Base-by-base conservation (phyloP, 2,113 vertebrate genomes). In the Mystacornis crossleyi region DNA sequence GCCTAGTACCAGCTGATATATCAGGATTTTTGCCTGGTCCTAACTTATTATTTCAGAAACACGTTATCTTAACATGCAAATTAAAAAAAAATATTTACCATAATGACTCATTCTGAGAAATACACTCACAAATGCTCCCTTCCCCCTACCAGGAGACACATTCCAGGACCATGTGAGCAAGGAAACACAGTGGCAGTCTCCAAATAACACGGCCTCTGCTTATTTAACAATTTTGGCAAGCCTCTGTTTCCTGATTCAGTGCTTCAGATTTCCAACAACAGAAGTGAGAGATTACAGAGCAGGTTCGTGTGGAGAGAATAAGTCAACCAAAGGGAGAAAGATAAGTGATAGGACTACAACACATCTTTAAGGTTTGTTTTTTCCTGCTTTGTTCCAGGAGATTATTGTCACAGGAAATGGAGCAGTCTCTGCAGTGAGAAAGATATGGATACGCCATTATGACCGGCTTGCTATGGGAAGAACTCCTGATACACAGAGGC, bases 361-460 rank as follows among this genome's bases (percentile, higher is more conserved):
- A 88, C 12, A 21, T 83, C 55, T 75, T 55, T 69, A 74, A 87
- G 84, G 42, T 83, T 90, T 89, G 11, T 57, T 85, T 95, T 86
- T 93, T 83, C 55, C 60, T 93, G 43, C 42, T 47, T 74, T 92
- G 38, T 78, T 80, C 31, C 66, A 89, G 54, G 29, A 90, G 87
- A 91, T 91, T 80, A 85, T 82, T 94, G 78, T 90, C 85, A 90
- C 42, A 93, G 91, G 87, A 94, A 95, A 73, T 42, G 15, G 54
- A 93, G 19, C 16, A 38, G 62, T 47, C 40, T 66, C 66, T 95
- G 87, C 13, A 73, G 28, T 34, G 40, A 78, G 48, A 62, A 88
- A 93, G 93, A 94, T 93, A 91, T 2, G 6, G 66, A 75, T 34
- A 43, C 20, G 47, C 29, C 78, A 77, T 73, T 82, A 38, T 14